Evolutionary conservation across 2,113 vertebrate species (phyloP), one percentile per base, ranked within the genome.

Genomic region (Chaenocephalus aceratus): DNA sequence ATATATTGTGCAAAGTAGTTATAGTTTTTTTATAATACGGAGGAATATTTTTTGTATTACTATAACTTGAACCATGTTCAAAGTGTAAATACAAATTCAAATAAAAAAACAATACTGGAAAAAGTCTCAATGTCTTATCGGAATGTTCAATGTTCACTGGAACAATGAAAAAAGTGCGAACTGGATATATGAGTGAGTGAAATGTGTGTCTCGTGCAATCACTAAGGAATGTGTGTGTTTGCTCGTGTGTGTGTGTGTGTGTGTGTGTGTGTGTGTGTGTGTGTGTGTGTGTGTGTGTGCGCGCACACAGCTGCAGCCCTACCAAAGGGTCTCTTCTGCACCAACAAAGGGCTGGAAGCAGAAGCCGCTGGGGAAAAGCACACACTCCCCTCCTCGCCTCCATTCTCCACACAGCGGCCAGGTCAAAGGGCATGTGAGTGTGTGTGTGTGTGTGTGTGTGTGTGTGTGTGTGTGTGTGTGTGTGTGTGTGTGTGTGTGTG

Each of bases 301-400:
- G 64, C 14, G 59, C 14, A 16, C 85, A 92, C 89, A 92, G 90
- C 92, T 93, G 92, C 88, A 83, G 86, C 89, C 79, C 71, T 53
- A 84, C 79, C 65, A 78, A 41, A 90, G 79, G 84, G 83, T 90
- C 91, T 92, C 88, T 65, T 73, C 75, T 89, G 67, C 56, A 82
- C 85, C 80, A 94, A 93, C 93, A 94, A 94, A 93, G 89, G 86
- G 63, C 82, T 86, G 87, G 91, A 89, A 79, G 88, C 85, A 82
- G 59, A 72, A 93, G 88, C 86, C 87, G 76, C 89, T 44, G 65
- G 78, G 80, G 78, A 80, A 45, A 67, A 69, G 62, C 82, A 72
- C 76, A 73, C 74, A 51, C 67, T 58, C 71, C 45, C 62, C 82
- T 66, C 59, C 56, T 75, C 13, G 59, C 76, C 68, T 64, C 82